These are phyloP conservation scores for Xyrauchen texanus DNA, from an alignment of 2,113 vertebrate genomes.

Conservation along the genomic window DNA sequence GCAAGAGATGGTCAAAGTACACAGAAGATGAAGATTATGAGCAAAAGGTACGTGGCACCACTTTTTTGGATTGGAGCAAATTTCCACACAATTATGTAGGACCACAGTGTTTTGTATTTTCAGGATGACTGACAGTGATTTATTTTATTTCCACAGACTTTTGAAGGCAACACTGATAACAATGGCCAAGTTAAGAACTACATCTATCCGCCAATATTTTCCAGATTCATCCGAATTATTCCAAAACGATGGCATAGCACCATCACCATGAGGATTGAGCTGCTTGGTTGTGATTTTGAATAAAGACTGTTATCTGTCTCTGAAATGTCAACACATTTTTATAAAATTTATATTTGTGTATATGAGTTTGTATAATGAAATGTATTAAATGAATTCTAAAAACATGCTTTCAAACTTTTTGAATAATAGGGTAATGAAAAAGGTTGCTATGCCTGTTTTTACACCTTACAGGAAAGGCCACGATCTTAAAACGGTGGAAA, in stretches of 20 bases:
- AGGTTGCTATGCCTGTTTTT: neutral
- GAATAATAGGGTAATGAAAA: too few species aligned
- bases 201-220: constrained; percentile 88
- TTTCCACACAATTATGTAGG: neutral
- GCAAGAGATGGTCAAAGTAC: constrained; percentile 81
- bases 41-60: constrained; percentile 74
- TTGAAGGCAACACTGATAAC: constrained; percentile 82
- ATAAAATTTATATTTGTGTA: neutral
- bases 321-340: neutral
- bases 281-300: constrained; percentile 88
- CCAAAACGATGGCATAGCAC: constrained; percentile 82
- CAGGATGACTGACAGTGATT: neutral
- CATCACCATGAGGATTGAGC: constrained; percentile 89
- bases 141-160: constrained; percentile 76
- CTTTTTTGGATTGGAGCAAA: neutral
- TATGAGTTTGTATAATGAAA: neutral
- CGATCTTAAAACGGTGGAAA: too few species aligned
- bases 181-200: constrained; percentile 80
- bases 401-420: too few species aligned
- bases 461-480: neutral
- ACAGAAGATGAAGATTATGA: constrained; percentile 67
- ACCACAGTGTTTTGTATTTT: neutral
- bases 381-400: neutral
- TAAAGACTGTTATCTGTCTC: constrained; percentile 50
- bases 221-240: constrained; percentile 85